phyloP scores from a whole-genome alignment of 2,113 vertebrate genomes.

The Castor canadensis region DNA sequence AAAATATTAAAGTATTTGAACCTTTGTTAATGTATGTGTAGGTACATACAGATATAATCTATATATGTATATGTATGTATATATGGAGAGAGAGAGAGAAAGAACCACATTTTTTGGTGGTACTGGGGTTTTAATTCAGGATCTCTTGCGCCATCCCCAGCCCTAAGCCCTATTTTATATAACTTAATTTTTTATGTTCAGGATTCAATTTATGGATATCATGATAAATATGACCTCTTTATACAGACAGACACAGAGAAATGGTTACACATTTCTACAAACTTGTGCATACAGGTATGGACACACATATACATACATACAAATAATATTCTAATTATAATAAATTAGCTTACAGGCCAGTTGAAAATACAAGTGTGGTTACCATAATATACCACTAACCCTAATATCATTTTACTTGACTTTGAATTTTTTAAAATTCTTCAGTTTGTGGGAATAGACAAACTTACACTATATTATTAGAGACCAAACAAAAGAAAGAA shows the following conservation, averaged over 20 bases:
- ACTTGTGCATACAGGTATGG: not conserved
- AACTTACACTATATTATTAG: not conserved
- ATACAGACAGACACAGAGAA: not conserved
- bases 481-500: not conserved
- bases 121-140: too few species aligned
- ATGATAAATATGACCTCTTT: not conserved
- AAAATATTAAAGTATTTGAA: not conserved
- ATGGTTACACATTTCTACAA: not conserved
- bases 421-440: not conserved
- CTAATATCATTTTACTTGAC: not conserved
- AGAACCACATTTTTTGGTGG: not conserved
- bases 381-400: not conserved
- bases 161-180: too few species aligned
- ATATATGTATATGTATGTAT: not conserved
- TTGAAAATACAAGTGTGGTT: not conserved
- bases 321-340: not conserved
- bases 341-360: not conserved
- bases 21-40: not conserved
- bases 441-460: not conserved
- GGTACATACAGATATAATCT: too few species aligned
- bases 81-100: too few species aligned
- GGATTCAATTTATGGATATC: not conserved
- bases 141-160: too few species aligned
- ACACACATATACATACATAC: not conserved
- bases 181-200: not conserved